Conservation (phyloP, 2,888 invertebrate genomes). For the Diarsia dahlii region DNA sequence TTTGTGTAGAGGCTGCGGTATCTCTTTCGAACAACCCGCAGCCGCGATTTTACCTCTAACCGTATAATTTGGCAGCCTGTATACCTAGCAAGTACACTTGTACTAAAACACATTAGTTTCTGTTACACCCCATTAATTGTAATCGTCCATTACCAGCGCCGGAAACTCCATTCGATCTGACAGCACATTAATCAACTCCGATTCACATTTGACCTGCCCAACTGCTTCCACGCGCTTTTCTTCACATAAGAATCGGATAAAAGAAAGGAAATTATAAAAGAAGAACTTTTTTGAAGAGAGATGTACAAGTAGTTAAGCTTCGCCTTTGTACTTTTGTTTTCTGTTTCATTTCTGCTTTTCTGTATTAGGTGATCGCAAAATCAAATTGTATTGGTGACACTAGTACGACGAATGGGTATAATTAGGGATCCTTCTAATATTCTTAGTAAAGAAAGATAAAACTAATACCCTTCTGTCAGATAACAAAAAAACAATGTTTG, state of each 20-base stretch:
- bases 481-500: background rate
- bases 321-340: too few relatives aligned
- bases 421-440: background rate
- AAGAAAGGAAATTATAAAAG: too few relatives aligned
- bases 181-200: conserved; percentile 41
- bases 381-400: background rate
- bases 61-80: background rate
- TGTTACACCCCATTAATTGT: conserved; percentile 35
- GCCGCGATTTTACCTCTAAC: background rate
- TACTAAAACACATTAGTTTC: conserved; percentile 33
- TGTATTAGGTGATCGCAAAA: background rate
- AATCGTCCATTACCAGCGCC: background rate
- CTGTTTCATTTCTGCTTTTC: too few relatives aligned
- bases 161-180: conserved; percentile 21
- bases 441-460: background rate
- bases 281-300: too few relatives aligned
- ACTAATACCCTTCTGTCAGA: background rate
- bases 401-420: too few relatives aligned
- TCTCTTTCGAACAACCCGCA: too few relatives aligned
- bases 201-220: conserved; percentile 1
- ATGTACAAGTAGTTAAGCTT: too few relatives aligned
- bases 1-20: too few relatives aligned
- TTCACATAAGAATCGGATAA: background rate
- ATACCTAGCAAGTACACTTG: background rate
- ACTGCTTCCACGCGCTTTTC: background rate